Evolutionary conservation across 2,888 invertebrate genomes (phyloP), one percentile per base, ranked within the genome.

Genomic region (Tridacna crocea): DNA sequence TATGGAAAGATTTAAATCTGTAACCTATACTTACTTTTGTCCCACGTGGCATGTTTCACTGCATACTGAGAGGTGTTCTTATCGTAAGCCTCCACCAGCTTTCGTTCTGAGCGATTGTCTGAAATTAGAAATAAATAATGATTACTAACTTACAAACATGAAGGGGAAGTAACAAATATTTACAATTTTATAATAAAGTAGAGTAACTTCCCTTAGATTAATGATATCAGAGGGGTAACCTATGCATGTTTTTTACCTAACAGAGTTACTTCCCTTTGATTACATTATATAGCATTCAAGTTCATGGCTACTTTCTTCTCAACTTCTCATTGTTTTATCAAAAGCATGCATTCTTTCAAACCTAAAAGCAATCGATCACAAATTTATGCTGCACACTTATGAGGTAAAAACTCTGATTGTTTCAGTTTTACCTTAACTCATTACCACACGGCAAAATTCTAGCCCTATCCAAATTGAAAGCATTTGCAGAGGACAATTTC

Each of bases 21-120:
- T 55, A 11, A 13, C 12, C 51, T 51, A 11, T 36, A 72, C 93
- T 89, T 85, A 93, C 93, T 89, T 79, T 88, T 89, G 73, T 92
- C 87, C 70, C 92, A 92, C 61, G 93, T 90, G 3, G 89, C 89
- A 83, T 94, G 94, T 79, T 91, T 90, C 51, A 94, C 92, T 51
- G 92, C 91, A 84, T 92, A 94, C 77, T 90, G 89, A 75, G 93
- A 92, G 17, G 91, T 92, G 10, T 83, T 82, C 15, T 91, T 88
- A 78, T 94, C 92, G 83, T 93, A 94, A 70, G 92, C 90, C 79
- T 94, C 94, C 24, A 93, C 92, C 84, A 94, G 83, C 26, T 92
- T 92, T 82, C 93, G 93, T 74, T 91, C 85, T 22, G 91, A 91
- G 24, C 94, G 88, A 79, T 92, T 92, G 87, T 94, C 94, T 94